These are phyloP conservation scores for Pseudochaenichthys georgianus DNA, from an alignment of 2,797 vertebrate species.

Conservation along the genomic window DNA sequence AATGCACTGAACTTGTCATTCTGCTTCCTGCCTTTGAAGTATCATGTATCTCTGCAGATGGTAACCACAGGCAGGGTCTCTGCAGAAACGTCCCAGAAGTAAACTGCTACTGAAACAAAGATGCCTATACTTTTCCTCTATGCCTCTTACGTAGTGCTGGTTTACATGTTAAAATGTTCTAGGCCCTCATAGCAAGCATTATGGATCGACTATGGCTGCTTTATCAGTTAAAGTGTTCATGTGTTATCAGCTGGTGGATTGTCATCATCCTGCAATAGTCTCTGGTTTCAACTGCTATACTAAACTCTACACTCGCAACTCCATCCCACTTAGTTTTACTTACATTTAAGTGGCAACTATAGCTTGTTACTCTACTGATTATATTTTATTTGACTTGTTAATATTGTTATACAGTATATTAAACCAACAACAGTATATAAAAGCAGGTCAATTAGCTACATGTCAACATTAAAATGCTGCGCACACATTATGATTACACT, in stretches of 20 bases:
- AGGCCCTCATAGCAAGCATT: background rate
- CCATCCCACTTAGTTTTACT: background rate
- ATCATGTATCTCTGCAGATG: background rate
- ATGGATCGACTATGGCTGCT: background rate
- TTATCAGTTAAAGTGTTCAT: background rate
- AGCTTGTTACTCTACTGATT: background rate
- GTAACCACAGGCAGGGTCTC: conserved; percentile 53
- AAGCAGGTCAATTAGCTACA: background rate
- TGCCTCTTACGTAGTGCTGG: background rate
- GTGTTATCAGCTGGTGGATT: background rate
- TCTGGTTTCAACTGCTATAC: no score
- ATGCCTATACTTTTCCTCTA: conserved; percentile 1
- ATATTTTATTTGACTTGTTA: background rate
- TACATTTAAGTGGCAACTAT: no score
- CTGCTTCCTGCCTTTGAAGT: background rate
- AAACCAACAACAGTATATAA: background rate
- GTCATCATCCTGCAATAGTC: background rate
- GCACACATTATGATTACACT: no score
- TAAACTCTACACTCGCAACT: background rate
- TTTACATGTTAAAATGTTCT: background rate
- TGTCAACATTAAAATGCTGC: background rate
- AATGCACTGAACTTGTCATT: background rate
- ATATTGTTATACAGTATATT: background rate
- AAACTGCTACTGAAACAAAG: background rate
- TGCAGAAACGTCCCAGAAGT: conserved; percentile 38